Base-by-base conservation (phyloP, 1,140 invertebrate species). In the Bacillus rossius region DNA sequence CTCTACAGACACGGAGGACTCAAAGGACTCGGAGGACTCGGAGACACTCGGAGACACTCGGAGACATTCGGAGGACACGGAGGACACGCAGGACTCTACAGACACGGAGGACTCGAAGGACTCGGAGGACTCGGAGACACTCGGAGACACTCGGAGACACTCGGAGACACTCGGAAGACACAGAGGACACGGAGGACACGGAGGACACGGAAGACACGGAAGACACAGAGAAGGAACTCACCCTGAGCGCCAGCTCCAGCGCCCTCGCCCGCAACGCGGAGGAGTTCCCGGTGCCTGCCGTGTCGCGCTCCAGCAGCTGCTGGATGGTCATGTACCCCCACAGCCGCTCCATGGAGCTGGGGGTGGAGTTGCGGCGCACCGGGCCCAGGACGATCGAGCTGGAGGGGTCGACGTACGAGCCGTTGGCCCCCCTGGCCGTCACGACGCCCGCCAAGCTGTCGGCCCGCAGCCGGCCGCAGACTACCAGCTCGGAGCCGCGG, bases 401-500 rank as follows among this genome's bases (percentile, higher is more conserved):
- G 8, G 16, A 45, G 22, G 8, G 14, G 22, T 17, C 3, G 3
- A 19, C 14, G 17, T 2, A 19, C 8, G 10, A 45, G n/a, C 23
- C 48, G 34, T 34, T 29, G 8, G 37, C 16, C 10, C 48, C 26
- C 34, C 37, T 50, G 8, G 22, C 17, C 37, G 29, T 17, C 42
- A 41, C 13, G 42, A 14, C 8, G 25, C 8, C 14, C n/a, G 22
- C 8, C 14, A 40, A 37, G 20, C 38, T 64, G 63, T 63, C 61
- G 38, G 63, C 49, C 1, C 61, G 69, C 8, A 79, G 55, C 55
- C 69, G 70, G 14, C 84, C 84, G 16, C 80, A 78, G 5, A 84
- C 77, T 7, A 83, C 78, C 40, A 81, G 64, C 68, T 85, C 83
- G 0, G 77, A 77, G 2, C 84, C 84, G 16, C 67, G 68, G 67